A percentile compares a stretch with the other conserved stretches of the same genome.
phyloP scores from a whole-genome alignment of 2,888 invertebrate species.

The Pollenia griseotomentosa region DNA sequence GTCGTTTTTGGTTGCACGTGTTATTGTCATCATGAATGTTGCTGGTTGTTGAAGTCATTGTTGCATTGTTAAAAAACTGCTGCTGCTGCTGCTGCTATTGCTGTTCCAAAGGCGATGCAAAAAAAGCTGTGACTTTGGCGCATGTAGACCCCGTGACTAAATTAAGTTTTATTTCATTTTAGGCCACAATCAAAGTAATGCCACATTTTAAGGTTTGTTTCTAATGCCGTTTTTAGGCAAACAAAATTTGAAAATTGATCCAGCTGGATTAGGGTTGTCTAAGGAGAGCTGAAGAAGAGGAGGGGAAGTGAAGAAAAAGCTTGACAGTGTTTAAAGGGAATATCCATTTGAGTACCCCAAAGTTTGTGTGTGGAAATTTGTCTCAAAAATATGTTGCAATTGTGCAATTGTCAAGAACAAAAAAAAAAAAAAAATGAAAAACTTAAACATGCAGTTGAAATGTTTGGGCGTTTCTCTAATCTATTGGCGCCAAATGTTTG shows the following conservation, averaged over 20 bases:
- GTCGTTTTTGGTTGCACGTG: slow-evolving; percentile 65
- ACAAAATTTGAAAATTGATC: slow-evolving; percentile 13
- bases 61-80: slow-evolving; percentile 30
- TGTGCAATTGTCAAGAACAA: slow-evolving; percentile 24
- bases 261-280: background rate
- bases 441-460: slow-evolving; percentile 68
- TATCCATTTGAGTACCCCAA: background rate
- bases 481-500: slow-evolving; percentile 72
- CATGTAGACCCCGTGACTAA: slow-evolving; percentile 73
- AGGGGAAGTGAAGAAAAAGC: background rate
- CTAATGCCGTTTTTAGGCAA: slow-evolving; percentile 19
- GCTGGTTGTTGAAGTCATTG: slow-evolving; percentile 20
- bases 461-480: slow-evolving; percentile 73
- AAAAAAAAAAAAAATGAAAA: slow-evolving; percentile 25
- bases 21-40: slow-evolving; percentile 67
- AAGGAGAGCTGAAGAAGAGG: background rate
- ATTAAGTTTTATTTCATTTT: slow-evolving; percentile 68
- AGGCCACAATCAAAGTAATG: slow-evolving; percentile 54
- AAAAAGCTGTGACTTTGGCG: slow-evolving; percentile 69
- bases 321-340: slow-evolving; percentile 42
- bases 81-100: slow-evolving; percentile 13
- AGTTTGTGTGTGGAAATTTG: background rate
- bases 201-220: slow-evolving; percentile 18
- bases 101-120: slow-evolving; percentile 15
- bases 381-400: slow-evolving; percentile 55